Base-by-base conservation (phyloP, 2,113 vertebrate species). In the Tachysurus fulvidraco region DNA sequence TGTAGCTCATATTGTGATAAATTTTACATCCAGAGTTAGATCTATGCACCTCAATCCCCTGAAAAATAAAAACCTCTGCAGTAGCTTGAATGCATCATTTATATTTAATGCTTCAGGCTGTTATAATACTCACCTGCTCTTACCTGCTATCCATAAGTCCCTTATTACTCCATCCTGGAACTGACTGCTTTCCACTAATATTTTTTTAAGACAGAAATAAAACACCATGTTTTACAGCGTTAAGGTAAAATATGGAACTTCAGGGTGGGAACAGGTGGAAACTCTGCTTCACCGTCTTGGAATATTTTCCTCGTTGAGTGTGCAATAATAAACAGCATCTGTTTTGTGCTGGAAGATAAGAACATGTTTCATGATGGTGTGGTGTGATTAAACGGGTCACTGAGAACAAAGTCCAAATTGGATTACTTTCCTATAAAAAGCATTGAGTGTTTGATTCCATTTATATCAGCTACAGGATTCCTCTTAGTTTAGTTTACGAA, bases 101-200 rank as follows among this genome's bases (percentile, higher is more conserved):
- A 79, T 79, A 79, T 79, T 79, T 79, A 6, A 77, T 50, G 52
- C 23, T n/a, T 52, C 73, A 76, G 36, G 69, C 41, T 73, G 69
- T 19, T 73, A 44, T 5, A 23, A 46, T 50, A 23, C 65, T 17
- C 30, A 69, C 28, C 28, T 28, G 14, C 28, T 1, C 28, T 30
- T 28, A 62, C 59, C 59, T 23, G 59, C 21, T 21, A 62, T 23
- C 21, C 23, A 7, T 8, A 62, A 23, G 21, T 62, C 59, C 46
- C 46, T 50, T 4, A 5, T 50, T 21, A 16, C 55, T 23, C 7
- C 59, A 60, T 60, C 59, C 59, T 60, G 59, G 59, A 60, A 19
- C 1, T 21, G 19, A 23, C 19, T 1, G 2, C 2, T 23, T 23
- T 60, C 59, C 21, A 23, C 1, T 21, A 23, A 60, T 60, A 60